Conservation (phyloP, 2,113 vertebrate species). For the Rhizomys pruinosus region DNA sequence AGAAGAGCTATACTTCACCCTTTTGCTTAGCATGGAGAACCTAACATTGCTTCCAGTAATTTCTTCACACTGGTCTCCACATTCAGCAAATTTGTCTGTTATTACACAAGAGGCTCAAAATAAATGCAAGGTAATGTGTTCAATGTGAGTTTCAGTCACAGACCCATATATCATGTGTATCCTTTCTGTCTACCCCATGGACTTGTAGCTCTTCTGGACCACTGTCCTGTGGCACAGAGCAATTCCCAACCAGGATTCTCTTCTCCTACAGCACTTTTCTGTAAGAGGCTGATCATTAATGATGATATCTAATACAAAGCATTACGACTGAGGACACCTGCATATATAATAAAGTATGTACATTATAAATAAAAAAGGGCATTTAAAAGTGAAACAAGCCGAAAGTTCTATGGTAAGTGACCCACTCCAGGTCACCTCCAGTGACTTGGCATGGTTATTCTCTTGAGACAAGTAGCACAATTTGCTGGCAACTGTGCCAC, state of each 20-base stretch:
- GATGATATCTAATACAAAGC: background rate
- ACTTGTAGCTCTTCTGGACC: background rate
- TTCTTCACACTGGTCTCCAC: background rate
- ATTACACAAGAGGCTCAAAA: constrained; percentile 6
- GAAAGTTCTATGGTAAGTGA: background rate
- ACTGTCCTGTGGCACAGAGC: background rate
- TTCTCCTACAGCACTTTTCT: background rate
- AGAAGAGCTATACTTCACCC: background rate
- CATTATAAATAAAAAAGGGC: background rate
- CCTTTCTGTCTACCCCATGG: background rate
- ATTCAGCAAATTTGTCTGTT: background rate
- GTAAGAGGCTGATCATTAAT: background rate
- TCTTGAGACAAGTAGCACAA: background rate
- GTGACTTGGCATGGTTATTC: background rate
- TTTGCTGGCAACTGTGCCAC: background rate
- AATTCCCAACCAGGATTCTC: background rate
- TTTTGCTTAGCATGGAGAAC: background rate
- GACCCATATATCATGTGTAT: background rate
- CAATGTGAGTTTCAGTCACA: background rate
- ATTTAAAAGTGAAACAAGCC: background rate
- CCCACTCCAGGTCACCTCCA: rapidly evolving
- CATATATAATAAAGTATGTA: background rate
- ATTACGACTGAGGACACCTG: background rate
- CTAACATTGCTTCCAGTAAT: background rate
- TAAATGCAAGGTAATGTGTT: constrained; percentile 1